Base-by-base conservation (phyloP, 2,888 invertebrate species). In the Terebella lapidaria region DNA sequence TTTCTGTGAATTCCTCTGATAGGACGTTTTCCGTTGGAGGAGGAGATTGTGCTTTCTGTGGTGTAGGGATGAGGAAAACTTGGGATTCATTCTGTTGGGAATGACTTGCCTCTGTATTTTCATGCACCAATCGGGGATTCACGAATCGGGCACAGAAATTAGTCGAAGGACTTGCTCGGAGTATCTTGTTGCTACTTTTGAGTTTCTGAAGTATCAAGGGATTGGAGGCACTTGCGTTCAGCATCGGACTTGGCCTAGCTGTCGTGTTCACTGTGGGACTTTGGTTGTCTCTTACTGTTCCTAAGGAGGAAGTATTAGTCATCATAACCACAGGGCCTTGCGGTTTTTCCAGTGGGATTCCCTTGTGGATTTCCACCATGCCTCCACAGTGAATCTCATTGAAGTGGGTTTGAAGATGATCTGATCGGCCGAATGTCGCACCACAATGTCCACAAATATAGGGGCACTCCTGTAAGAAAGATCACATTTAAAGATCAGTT, bases 371-470 rank as follows among this genome's bases (percentile, higher is more conserved):
- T 49, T 20, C 49, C 10, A 49, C 5, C 5, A 20, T 5, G 5
- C 20, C 18, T 5, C 49, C 20, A 18, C 49, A 15, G 20, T 49
- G 22, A 49, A 49, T 18, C 5, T 18, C 22, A 18, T 49, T 53
- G 10, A 53, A 28, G 28, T 53, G 53, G 10, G 10, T 28, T 15
- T 53, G 5, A 5, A 27, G 15, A 4, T 5, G 15, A 4, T 25
- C 26, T 15, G 53, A 53, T 15, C 10, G 5, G 5, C 15, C 53
- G 28, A 53, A 53, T 25, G 53, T 27, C 22, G 5, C 26, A 22
- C 53, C 53, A 53, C 53, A 53, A 10, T 53, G 4, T 5, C 53
- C 27, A 28, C 53, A 53, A 25, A 53, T 5, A 53, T 53, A 53
- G 4, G 53, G 53, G 15, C 53, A 15, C 22, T 53, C 53, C 53